Conservation (phyloP, 1,140 invertebrate species). For the Gonatopus flavifemur region DNA sequence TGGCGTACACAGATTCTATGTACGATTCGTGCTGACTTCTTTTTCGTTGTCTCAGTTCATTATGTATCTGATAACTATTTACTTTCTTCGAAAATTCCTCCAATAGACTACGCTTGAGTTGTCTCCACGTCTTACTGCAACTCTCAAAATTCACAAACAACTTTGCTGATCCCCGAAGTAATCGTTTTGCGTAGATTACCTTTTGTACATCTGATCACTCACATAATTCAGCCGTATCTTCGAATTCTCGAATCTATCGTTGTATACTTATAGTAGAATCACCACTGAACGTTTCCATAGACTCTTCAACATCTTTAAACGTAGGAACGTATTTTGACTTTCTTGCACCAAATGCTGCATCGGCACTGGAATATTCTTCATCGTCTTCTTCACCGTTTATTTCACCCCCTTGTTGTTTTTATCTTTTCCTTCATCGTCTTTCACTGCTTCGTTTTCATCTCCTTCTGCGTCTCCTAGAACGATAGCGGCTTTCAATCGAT, state of each 20-base stretch:
- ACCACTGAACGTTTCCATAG: no score
- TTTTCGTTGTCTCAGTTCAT: conserved; percentile 10
- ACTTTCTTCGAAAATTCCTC: conserved; percentile 21
- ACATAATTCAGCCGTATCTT: conserved; percentile 16
- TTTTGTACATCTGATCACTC: conserved; percentile 20
- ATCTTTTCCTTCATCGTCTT: conserved; percentile 1
- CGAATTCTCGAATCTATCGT: conserved; percentile 20
- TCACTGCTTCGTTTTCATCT: background rate
- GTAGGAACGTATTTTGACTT: no score
- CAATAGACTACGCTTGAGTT: conserved; percentile 13
- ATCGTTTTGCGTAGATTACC: conserved; percentile 21
- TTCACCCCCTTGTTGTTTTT: background rate
- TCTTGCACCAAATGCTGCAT: no score
- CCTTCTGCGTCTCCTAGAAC: background rate
- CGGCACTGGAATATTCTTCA: no score
- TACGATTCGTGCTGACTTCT: conserved; percentile 26
- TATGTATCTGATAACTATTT: conserved; percentile 16
- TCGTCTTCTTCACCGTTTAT: no score
- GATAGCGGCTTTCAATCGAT: conserved; percentile 5
- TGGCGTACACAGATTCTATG: conserved; percentile 27
- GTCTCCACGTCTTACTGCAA: conserved; percentile 11
- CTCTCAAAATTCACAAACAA: conserved; percentile 23
- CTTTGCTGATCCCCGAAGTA: no score
- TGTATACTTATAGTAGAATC: no score
- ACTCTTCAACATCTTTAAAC: no score